Base-by-base conservation (phyloP, 1,140 invertebrate genomes). In the Zaprionus inermis region DNA sequence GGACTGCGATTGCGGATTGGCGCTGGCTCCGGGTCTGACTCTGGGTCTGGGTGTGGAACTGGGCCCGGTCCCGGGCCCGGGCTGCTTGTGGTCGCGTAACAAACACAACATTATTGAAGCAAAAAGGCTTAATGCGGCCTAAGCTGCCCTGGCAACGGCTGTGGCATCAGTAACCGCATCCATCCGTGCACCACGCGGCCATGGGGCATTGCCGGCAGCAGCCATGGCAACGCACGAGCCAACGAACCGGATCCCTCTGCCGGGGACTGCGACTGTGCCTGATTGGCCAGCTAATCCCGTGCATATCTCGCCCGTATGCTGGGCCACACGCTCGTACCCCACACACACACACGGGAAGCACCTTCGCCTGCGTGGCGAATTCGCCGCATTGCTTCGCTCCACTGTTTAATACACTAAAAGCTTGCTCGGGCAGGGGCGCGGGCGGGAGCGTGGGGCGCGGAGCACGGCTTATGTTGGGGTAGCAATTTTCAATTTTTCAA, bases 401-500 rank as follows among this genome's bases (percentile, higher is more conserved):
- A 67, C 64, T 57, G 30, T 38, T 82, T 79, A 83, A 83, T 83
- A 72, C 66, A 76, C 66, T 72, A 63, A 76, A 73, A 75, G 81
- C 70, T 78, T 78, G 46, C 11, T 10, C 16, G 38, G n/a, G n/a
- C 38, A 32, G 32, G 7, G 7, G 18, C 24, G 16, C 10, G 5
- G 60, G 12, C 2, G 2, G 36, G 49, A 4, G 60, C 7, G 20
- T 49, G 18, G 0, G 18, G 7, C 12, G 20, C n/a, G 2, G 24
- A 20, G 20, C 12, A n/a, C 22, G 56, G 32, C 20, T 59, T 28
- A 36, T 41, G 56, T 30, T 58, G 24, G 59, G 32, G 30, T 36
- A 51, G 59, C 49, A 76, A 79, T 83, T 88, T 88, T 80, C 82
- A 83, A 90, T 90, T 90, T 90, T 90, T 83, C 82, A 83, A 90